These are phyloP conservation scores for Octopus bimaculoides DNA, from an alignment of 1,140 invertebrate species.

Conservation along the genomic window DNA sequence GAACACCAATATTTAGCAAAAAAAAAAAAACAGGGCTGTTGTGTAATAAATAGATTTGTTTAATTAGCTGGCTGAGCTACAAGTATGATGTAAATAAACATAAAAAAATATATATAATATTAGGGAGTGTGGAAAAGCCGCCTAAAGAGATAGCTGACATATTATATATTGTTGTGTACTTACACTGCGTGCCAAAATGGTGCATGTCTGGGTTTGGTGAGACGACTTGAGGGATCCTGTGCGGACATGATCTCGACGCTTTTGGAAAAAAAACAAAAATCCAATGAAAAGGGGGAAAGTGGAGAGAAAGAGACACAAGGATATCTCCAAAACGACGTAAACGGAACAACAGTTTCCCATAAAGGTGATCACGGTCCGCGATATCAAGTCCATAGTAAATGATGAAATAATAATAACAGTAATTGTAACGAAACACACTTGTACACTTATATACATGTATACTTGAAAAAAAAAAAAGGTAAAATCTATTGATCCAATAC, in stretches of 20 bases:
- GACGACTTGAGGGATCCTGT: slow-evolving; percentile 37
- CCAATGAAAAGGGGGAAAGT: slow-evolving; percentile 25
- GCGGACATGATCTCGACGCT: slow-evolving; percentile 42
- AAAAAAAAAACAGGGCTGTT: too few relatives aligned
- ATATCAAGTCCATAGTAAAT: neutral
- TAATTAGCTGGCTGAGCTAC: neutral
- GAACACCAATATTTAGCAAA: too few relatives aligned
- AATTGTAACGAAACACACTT: too few relatives aligned
- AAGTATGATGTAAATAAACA: neutral
- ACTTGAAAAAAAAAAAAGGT: too few relatives aligned
- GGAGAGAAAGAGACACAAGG: slow-evolving; percentile 6
- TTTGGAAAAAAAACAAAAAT: slow-evolving; percentile 33
- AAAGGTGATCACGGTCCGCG: neutral
- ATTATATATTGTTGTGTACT: neutral
- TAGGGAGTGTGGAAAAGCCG: neutral
- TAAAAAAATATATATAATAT: neutral
- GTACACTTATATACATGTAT: too few relatives aligned
- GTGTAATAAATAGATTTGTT: neutral
- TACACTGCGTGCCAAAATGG: slow-evolving; percentile 40
- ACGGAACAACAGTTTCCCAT: slow-evolving; percentile 5
- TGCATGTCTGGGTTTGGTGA: slow-evolving; percentile 39
- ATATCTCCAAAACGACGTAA: slow-evolving; percentile 12
- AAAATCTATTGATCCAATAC: too few relatives aligned
- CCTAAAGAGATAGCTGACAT: slow-evolving; percentile 8
- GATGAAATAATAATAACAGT: neutral